Percentiles rank a stretch among this genome's conserved stretches.
phyloP scores from a whole-genome alignment of 2,113 vertebrate genomes.

The Hiodon alosoides region DNA sequence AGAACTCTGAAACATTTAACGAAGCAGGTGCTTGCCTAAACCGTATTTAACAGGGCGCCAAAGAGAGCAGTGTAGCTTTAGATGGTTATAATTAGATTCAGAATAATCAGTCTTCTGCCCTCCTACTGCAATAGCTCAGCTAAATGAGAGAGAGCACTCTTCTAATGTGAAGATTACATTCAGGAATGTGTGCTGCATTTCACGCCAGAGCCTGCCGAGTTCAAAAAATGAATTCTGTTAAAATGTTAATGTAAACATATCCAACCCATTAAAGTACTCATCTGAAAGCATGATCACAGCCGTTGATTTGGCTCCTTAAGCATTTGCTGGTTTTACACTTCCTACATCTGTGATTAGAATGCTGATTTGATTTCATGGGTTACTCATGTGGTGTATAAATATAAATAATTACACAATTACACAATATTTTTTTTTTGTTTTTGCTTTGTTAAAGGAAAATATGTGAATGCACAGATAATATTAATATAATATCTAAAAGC shows the following conservation, averaged over 20 bases:
- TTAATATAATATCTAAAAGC: no score
- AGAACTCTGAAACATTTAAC: background rate
- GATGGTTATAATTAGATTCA: constrained; percentile 8
- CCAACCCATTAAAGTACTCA: background rate
- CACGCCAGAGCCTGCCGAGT: no score
- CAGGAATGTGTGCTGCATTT: no score
- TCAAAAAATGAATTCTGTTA: background rate
- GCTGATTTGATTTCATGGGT: no score
- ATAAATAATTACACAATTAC: no score
- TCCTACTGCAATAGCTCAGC: background rate
- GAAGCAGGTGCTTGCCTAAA: background rate
- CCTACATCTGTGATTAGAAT: no score
- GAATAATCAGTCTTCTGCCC: background rate
- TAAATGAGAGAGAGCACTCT: background rate
- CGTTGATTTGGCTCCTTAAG: background rate
- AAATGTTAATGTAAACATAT: constrained; percentile 4
- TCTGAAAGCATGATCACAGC: background rate
- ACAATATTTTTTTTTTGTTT: no score
- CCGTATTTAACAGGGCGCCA: background rate
- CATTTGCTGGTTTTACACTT: no score
- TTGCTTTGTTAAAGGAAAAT: no score
- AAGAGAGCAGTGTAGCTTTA: constrained; percentile 3
- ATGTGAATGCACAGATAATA: no score
- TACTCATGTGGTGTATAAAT: no score
- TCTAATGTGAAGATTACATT: no score